Evolutionary conservation across 2,797 vertebrate genomes (phyloP), one percentile per base, ranked within the genome.

Genomic region (Pempheris klunzingeri): DNA sequence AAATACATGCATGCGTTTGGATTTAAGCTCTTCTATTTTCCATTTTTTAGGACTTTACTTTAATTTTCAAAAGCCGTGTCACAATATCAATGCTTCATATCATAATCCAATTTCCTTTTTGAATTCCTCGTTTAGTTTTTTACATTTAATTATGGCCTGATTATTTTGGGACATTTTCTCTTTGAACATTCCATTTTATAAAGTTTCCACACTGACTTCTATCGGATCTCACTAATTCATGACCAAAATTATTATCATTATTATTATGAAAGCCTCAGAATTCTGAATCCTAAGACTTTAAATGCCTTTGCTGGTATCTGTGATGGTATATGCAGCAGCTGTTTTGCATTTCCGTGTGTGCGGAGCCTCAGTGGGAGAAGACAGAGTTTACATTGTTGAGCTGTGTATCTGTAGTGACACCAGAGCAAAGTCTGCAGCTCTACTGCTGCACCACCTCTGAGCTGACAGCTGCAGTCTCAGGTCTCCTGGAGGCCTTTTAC

Each of bases 401-500:
- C 54, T 55, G 34, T 41, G 54, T 30, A 38, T 78, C 67, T 67
- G 55, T 8, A 57, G 67, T 68, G 44, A 81, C 68, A 67, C 32
- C 52, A 71, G 55, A 76, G 34, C 18, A 62, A 73, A 63, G 43
- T 44, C 62, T 62, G 36, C 60, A 30, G 61, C 47, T 78, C 67
- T 28, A n/a, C 38, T 41, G 43, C 52, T 66, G 57, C 74, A 22
- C 13, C 57, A 22, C 30, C 41, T 69, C 49, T 62, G 61, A 71
- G 39, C 70, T 77, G 44, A 68, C 64, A 68, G 69, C 63, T 72
- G 68, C 53, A 53, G 43, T 57, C 24, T 26, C 20, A 17, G 34
- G 32, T 55, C 36, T 79, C 64, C 53, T 74, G 22, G 11, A 74
- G 59, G 78, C 60, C n/a, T 69, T 70, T 65, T 24, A 71, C 60